phyloP scores from a whole-genome alignment of 2,797 vertebrate genomes.

The Lutjanus campechanus region DNA sequence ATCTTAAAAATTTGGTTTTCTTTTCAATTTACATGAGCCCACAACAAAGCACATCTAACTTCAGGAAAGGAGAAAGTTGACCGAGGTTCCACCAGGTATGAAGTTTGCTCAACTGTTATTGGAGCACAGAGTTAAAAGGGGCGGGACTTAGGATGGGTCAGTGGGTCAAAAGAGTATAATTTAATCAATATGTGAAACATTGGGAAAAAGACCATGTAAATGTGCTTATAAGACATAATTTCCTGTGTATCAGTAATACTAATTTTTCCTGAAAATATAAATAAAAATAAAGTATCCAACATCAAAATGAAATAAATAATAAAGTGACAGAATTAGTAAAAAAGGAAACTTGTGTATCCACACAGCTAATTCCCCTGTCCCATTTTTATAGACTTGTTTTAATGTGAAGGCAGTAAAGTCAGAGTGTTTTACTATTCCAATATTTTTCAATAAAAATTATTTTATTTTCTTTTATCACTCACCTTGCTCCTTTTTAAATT shows the following conservation, averaged over 20 bases:
- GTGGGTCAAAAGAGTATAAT: too few species aligned
- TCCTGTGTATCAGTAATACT: neutral
- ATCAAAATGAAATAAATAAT: neutral
- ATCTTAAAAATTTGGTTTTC: too few species aligned
- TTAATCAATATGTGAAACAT: too few species aligned
- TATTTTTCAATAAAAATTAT: neutral
- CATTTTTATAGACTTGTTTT: neutral
- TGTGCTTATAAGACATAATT: too few species aligned
- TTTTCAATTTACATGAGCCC: too few species aligned
- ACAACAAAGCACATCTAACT: too few species aligned
- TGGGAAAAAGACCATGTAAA: too few species aligned
- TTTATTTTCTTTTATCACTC: slow-evolving; percentile 54
- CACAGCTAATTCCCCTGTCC: neutral
- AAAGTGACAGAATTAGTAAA: neutral
- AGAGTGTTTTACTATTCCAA: neutral
- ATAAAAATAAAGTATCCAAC: neutral
- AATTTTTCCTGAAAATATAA: neutral
- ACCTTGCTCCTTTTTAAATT: slow-evolving; percentile 99
- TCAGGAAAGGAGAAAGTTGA: too few species aligned
- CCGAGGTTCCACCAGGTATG: too few species aligned
- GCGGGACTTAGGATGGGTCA: too few species aligned
- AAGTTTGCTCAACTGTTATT: too few species aligned
- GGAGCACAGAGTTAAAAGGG: too few species aligned
- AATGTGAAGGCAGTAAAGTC: neutral
- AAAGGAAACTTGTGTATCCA: neutral